Base-by-base conservation (phyloP, 2,797 vertebrate genomes). In the Falco biarmicus region DNA sequence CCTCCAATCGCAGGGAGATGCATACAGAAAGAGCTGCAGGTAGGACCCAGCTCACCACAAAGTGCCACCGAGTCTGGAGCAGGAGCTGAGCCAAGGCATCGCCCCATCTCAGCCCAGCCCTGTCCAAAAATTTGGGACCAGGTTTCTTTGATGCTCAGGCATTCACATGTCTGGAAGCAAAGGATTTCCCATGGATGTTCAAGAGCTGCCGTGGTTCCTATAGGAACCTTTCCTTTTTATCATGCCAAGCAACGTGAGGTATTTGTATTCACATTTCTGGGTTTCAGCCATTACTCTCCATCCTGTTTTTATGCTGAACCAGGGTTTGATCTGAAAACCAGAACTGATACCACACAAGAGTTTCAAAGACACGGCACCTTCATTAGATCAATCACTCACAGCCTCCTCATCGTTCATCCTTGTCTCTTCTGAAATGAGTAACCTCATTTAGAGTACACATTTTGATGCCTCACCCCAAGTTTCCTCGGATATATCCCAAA, bases 21-120 rank as follows among this genome's bases (percentile, higher is more conserved):
- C 79, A 95, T 94, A 87, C 59, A 65, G 29, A 93, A 95, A 68
- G 53, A 90, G 86, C 74, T 57, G 66, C n/a, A 61, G 83, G 81
- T 43, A 65, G 78, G 84, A 87, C 65, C 45, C 78, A 45, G 71
- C 56, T 77, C 78, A 74, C 48, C 6, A 7, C 65, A 22, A 31
- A 61, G 24, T 1, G 37, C 43, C n/a, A 15, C 20, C 1, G 5
- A 57, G 73, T 3, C 28, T 9, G 22, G 12, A 71, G 29, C 2
- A 13, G n/a, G 48, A 87, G 66, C 70, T 64, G 65, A 81, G 66
- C 53, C 48, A 83, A 31, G 32, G 39, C 60, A 48, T 37, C 0
- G 0, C 34, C 56, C 29, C 5, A 2, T 10, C 54, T 54, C 53
- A 70, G 22, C 15, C 0, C 48, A 26, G 18, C 48, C 8, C 24